Evolutionary conservation across 2,113 vertebrate genomes (phyloP), one percentile per base, ranked within the genome.

Genomic region (Cavia porcellus): DNA sequence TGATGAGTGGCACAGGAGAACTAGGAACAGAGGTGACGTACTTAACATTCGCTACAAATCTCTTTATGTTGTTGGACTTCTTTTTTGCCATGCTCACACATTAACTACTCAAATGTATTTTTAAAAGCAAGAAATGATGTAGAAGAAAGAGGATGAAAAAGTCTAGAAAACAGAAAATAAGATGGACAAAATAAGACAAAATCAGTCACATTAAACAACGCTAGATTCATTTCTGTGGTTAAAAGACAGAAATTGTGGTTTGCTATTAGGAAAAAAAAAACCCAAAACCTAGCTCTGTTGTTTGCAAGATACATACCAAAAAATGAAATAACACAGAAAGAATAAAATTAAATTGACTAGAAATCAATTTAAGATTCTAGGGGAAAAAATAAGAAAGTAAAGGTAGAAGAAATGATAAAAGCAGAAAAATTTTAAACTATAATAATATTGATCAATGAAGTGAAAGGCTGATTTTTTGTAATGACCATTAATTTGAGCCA

Each of bases 101-200:
- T 87, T 50, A 81, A 70, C 24, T 61, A 50, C 24, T 55, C 20
- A 68, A 92, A 68, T 81, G 22, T 35, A 55, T 32, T 85, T 84
- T 50, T 85, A 70, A 93, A 83, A 61, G 66, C 86, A 96, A 86
- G 81, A 55, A 59, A 80, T 62, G 2, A 1, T 86, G 12, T 79
- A 30, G 22, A 74, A 77, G 50, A 47, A 4, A 93, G 87, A 85
- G 57, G 7, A 91, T 61, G 50, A 90, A 15, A 85, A 95, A 50
- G 19, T 95, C 38, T 82, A 61, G 47, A 86, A 95, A 85, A 81
- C 28, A 52, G n/a, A 92, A 86, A 89, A 25, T 85, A 81, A 17
- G 13, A 7, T 35, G 11, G 19, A 80, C 57, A n/a, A 92, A 72
- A 89, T 68, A 28, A 80, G 24, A 66, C 3, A 9, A 84, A 89